Base-by-base conservation (phyloP, 2,888 invertebrate species). In the Tetrapedia diversipes region DNA sequence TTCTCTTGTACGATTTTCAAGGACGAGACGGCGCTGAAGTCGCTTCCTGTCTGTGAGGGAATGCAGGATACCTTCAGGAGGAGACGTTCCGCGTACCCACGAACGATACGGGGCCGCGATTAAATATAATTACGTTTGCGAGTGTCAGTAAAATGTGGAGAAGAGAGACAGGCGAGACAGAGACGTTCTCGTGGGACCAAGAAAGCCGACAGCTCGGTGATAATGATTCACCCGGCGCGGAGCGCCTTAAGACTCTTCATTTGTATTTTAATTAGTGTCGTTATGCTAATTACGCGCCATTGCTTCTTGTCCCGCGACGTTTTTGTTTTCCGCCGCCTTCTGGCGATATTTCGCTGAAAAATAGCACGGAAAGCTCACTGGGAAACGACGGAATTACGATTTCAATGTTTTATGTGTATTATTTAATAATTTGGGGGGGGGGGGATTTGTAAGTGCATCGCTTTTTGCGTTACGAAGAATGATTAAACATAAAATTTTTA, bases 261-360 rank as follows among this genome's bases (percentile, higher is more conserved):
- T 94, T 94, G 94, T 94, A 94, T 94, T 94, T 94, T 94, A 94
- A 94, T 94, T 94, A 94, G 94, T 93, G 93, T 94, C 94, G 94
- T 94, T 94, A 94, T 94, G 92, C 92, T 92, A 92, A 92, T 92
- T 90, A 90, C 86, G 86, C 87, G 86, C 88, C 89, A 89, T 89
- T 88, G 88, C 88, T 88, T 90, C 89, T 90, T 89, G 89, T 89
- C 86, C 81, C 79, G 68, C 71, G 80, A 74, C 77, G 80, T 84
- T 89, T 88, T 88, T 86, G 84, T 84, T 83, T 82, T 79, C 61
- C 77, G 73, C 56, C 68, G 68, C 72, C 78, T 61, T 24, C 34
- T 41, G 64, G 51, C 61, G 45, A 63, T 54, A 70, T 69, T 51
- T 54, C 39, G 39, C 11, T 53, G 61, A 65, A 80, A 72, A 80